Evolutionary conservation across 2,888 invertebrate genomes (phyloP), one percentile per base, ranked within the genome.

Genomic region (Sphecodes monilicornis): DNA sequence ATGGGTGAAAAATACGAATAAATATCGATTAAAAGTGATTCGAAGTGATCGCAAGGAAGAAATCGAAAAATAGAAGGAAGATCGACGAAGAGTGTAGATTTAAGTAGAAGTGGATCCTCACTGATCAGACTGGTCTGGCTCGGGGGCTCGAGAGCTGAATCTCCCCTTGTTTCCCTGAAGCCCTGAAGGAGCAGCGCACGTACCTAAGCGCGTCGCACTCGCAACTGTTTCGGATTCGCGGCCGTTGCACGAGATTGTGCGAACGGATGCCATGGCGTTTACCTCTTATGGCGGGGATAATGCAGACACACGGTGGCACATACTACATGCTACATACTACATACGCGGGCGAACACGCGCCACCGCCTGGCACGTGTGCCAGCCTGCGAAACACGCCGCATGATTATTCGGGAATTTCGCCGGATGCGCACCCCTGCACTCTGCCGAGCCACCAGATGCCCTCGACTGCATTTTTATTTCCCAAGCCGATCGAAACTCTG

Each of bases 231-330:
- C 88, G 89, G 90, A 91, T 90, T 92, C 90, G 83, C 91, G 90
- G 76, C 86, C 80, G 87, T 87, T 89, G 85, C 80, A 90, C 89
- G 91, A 90, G 91, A 91, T 92, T 84, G 88, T 90, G 90, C 88
- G 86, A 88, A 92, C 91, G 91, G 89, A 92, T 92, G 90, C 87
- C 87, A 92, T 92, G 90, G 92, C 90, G 87, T 92, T 92, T 91
- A 86, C 89, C 90, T 91, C 89, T 90, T 89, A 92, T 86, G 91
- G 92, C 91, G 91, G 92, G 91, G 91, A 89, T 91, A 92, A 85
- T 84, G 78, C 78, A 73, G 79, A 78, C 82, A 82, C 85, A 85
- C 86, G 84, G 77, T 80, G 80, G 32, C 82, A 80, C 77, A 77
- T 80, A 50, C 50, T 50, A 50, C 50, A 22, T 22, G 16, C 46